Conservation (phyloP, 2,888 invertebrate species). For the Hirtodrosophila confusa region DNA sequence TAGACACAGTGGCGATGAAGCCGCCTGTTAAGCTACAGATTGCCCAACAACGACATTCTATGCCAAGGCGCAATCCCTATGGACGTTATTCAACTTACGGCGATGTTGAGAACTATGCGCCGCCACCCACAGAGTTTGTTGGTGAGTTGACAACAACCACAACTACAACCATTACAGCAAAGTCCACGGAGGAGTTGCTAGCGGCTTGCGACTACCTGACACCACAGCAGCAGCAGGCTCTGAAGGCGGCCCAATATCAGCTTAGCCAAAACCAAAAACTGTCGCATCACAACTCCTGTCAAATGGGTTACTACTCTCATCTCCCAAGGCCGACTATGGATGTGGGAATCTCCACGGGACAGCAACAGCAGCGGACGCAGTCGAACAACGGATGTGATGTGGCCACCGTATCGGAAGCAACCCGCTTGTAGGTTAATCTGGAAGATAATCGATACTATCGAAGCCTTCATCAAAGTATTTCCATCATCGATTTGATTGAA, state of each 20-base stretch:
- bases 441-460: no score
- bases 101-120: constrained; percentile 84
- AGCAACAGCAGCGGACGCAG: constrained; percentile 20
- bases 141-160: constrained; percentile 85
- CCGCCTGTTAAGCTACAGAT: constrained; percentile 84
- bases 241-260: constrained; percentile 77
- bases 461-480: no score
- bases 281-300: constrained; percentile 81
- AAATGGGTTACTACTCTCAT: constrained; percentile 83
- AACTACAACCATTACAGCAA: constrained; percentile 86
- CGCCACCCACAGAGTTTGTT: constrained; percentile 84
- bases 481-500: no score
- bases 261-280: constrained; percentile 76
- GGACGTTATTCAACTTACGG: constrained; percentile 84
- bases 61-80: constrained; percentile 84
- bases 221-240: constrained; percentile 77
- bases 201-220: constrained; percentile 80
- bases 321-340: constrained; percentile 81
- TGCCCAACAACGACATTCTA: constrained; percentile 85
- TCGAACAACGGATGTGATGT: constrained; percentile 77
- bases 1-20: constrained; percentile 87
- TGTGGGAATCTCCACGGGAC: constrained; percentile 74
- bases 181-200: constrained; percentile 92
- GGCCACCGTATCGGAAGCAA: constrained; percentile 89
- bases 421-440: constrained; percentile 86